These are phyloP conservation scores for Dendrolimus houi DNA, from an alignment of 2,888 invertebrate genomes.

Conservation along the genomic window DNA sequence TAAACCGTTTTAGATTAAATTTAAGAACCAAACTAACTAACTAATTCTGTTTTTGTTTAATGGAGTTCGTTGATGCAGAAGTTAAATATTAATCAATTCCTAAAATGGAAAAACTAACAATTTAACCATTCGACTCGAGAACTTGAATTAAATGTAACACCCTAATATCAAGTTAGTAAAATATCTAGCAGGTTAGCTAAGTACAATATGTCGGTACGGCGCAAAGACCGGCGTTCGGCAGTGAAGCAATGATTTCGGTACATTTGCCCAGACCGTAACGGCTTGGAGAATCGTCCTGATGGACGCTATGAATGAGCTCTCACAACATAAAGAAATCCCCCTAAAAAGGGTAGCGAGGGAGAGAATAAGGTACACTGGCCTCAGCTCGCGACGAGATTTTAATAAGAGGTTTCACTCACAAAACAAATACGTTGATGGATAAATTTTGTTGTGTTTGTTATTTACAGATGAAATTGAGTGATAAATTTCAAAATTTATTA, in stretches of 20 bases:
- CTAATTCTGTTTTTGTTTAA: too few species aligned
- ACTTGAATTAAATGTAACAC: constrained; percentile 55
- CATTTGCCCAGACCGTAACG: constrained; percentile 80
- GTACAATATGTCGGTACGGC: constrained; percentile 64
- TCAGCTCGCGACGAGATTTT: constrained; percentile 34
- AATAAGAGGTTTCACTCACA: constrained; percentile 16
- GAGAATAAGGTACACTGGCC: constrained; percentile 41
- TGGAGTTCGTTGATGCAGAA: too few species aligned
- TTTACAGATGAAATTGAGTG: not conserved
- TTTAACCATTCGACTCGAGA: constrained; percentile 10
- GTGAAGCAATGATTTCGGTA: constrained; percentile 75
- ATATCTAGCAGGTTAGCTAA: constrained; percentile 41
- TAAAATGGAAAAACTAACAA: too few species aligned
- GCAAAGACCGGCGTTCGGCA: constrained; percentile 45
- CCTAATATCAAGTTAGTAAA: constrained; percentile 40
- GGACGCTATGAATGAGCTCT: constrained; percentile 79
- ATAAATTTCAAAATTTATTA: too few species aligned
- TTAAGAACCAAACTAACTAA: too few species aligned
- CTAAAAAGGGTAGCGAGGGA: constrained; percentile 74
- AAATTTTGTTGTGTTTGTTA: constrained; percentile 7
- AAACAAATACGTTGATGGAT: constrained; percentile 3
- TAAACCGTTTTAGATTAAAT: too few species aligned
- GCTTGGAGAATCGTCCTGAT: constrained; percentile 79
- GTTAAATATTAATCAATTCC: too few species aligned
- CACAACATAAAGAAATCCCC: constrained; percentile 77